Evolutionary conservation across 2,888 invertebrate species (phyloP), one percentile per base, ranked within the genome.

Genomic region (Dryadula phaetusa): DNA sequence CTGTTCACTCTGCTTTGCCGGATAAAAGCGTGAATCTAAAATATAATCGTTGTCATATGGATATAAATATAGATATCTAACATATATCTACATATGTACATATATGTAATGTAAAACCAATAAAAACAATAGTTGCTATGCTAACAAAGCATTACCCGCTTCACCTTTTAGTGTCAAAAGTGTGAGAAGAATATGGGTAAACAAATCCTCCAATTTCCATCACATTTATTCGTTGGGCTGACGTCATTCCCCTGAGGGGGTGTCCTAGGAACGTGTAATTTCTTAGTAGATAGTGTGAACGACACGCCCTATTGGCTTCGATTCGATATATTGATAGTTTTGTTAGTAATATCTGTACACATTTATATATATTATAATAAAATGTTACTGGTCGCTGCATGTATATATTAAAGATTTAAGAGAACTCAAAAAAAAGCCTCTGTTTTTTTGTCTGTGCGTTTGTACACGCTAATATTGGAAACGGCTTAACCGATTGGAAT

Each of bases 201-300:
- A 93, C 93, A 93, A 93, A 93, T 93, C 93, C 92, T 91, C 88
- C 91, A 89, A 92, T 93, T 93, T 93, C 93, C 93, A 93, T 93
- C 89, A 87, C 92, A 90, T 93, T 92, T 93, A 90, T 91, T 92
- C 90, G 83, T 37, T 85, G 82, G 85, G 83, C 80, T 81, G 80
- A 77, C 76, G 74, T 75, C 72, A 75, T 70, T 70, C 85, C 76
- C 77, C 75, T 76, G 76, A 75, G 18, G 42, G 66, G 58, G 64
- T 80, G 75, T 76, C 47, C 68, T 80, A 81, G 83, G 83, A 84
- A 82, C 83, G 82, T 83, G 69, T 91, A 90, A 91, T 91, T 91
- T 90, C 88, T 90, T 90, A 88, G 87, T 88, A 86, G 87, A 88
- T 88, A 88, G 87, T 88, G 87, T 84, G 87, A 86, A 76, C 82